Base-by-base conservation (phyloP, 2,888 invertebrate genomes). In the Seira ritae region DNA sequence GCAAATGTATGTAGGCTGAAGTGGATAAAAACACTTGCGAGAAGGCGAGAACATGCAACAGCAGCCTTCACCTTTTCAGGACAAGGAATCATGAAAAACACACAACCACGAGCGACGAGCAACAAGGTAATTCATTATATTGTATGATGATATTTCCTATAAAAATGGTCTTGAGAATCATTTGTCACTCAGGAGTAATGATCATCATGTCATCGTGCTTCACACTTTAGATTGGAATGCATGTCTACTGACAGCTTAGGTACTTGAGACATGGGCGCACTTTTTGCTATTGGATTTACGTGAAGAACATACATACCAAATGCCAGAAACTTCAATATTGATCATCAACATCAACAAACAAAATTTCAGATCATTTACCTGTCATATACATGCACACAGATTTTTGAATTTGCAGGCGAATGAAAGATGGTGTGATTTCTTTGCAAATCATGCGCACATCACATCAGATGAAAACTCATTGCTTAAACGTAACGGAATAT, bases 31-130 rank as follows among this genome's bases (percentile, higher is more conserved):
- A n/a, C n/a, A n/a, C n/a, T n/a, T n/a, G n/a, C n/a, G 19, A 23
- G 12, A 1, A 22, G 69, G 23, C 23, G 46, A 20, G 19, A 42
- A 69, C 20, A n/a, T 46, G 20, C 15, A 23, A 69, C 55, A 46
- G 23, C 70, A 23, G 69, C 77, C 77, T 77, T 77, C 77, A 77
- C 68, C 77, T 69, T 68, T 31, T 67, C 55, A 69, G 69, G 8
- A 55, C 20, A 10, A 42, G 24, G 50, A 50, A 75, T 69, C 68
- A 1, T 1, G n/a, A n/a, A n/a, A n/a, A n/a, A n/a, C 12, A 75
- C 42, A 66, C 17, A 66, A 2, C 15, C 20, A 65, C 0, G 24
- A 37, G 1, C 60, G 20, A n/a, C n/a, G 12, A 15, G 4, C 42
- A 31, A 20, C 19, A 68, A 62, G 31, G 37, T 20, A 72, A 24